phyloP scores from a whole-genome alignment of 2,797 vertebrate species.

The Rallus crepitans region DNA sequence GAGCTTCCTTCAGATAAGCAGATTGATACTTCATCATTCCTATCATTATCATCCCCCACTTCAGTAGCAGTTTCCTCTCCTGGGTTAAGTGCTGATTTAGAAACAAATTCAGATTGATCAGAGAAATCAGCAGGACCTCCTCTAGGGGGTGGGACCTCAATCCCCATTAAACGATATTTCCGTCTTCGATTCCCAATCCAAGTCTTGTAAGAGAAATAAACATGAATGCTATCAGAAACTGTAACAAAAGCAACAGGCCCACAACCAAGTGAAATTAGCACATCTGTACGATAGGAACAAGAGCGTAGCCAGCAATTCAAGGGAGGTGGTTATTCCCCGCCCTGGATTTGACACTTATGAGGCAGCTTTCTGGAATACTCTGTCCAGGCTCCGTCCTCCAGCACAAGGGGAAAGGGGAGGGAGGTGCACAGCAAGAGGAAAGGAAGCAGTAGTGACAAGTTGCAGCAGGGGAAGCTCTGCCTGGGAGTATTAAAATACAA shows the following conservation, averaged over 20 bases:
- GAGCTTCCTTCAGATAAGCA: slow-evolving; percentile 93
- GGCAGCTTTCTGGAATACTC: not conserved
- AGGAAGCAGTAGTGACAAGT: not conserved
- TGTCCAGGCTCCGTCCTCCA: not conserved
- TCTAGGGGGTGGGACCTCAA: slow-evolving; percentile 95
- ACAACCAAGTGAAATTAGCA: slow-evolving; percentile 38
- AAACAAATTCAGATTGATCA: slow-evolving; percentile 82
- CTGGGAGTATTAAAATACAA: not conserved
- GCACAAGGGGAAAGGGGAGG: not conserved
- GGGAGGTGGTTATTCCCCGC: not conserved
- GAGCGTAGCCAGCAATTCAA: not conserved
- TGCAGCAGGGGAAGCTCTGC: not conserved
- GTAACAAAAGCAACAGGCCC: slow-evolving; percentile 55
- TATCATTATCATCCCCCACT: slow-evolving; percentile 87
- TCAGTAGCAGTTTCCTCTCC: slow-evolving; percentile 86
- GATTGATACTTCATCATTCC: slow-evolving; percentile 89
- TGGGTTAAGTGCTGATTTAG: slow-evolving; percentile 84
- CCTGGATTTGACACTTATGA: not conserved
- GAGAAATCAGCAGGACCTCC: slow-evolving; percentile 94
- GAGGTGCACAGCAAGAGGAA: not conserved
- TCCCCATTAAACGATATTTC: slow-evolving; percentile 98
- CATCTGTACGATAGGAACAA: not conserved
- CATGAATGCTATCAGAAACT: slow-evolving; percentile 58
- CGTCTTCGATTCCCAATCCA: slow-evolving; percentile 99
- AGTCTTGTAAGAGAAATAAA: slow-evolving; percentile 86